Percentiles rank a stretch among this genome's conserved stretches.
Conservation (phyloP, 30 jellyfish, hydroid and myxozoan species). For the Cassiopea xamachana region DNA sequence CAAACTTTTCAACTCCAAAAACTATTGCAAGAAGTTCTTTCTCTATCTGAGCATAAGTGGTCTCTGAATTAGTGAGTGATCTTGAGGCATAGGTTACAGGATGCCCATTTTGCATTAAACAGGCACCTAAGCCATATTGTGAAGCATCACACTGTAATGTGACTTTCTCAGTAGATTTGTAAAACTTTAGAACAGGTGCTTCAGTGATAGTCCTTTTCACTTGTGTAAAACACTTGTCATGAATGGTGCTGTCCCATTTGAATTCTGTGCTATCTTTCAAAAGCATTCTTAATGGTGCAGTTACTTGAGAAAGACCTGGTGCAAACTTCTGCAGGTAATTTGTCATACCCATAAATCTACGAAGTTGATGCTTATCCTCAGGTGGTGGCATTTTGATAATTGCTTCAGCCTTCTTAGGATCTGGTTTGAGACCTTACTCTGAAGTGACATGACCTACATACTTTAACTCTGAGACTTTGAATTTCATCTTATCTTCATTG, state of each 20-base stretch:
- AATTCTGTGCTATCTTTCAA: constrained; percentile 16
- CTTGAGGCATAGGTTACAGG: constrained; percentile 76
- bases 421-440: constrained; percentile 58
- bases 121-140: constrained; percentile 68
- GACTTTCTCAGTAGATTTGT: constrained; percentile 4
- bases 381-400: constrained; percentile 15
- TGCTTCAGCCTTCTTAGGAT: constrained; percentile 54
- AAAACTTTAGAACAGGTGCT: constrained; percentile 47
- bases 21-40: constrained; percentile 60
- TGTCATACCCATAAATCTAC: constrained; percentile 24
- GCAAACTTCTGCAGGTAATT: constrained; percentile 44
- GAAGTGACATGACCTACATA: constrained; percentile 57
- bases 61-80: constrained; percentile 36
- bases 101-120: constrained; percentile 26
- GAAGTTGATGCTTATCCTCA: neutral
- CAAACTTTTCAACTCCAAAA: constrained; percentile 50
- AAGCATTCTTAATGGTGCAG: constrained; percentile 47
- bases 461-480: constrained; percentile 40
- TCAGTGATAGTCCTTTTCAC: constrained; percentile 20
- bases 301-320: constrained; percentile 31
- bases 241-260: constrained; percentile 42
- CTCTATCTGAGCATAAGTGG: constrained; percentile 48
- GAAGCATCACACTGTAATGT: constrained; percentile 49
- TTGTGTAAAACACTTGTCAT: constrained; percentile 23
- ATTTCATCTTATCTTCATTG: constrained; percentile 16